These are phyloP conservation scores for Caenorhabditis sp. DNA, from an alignment of 2,888 invertebrate species.

Conservation along the genomic window DNA sequence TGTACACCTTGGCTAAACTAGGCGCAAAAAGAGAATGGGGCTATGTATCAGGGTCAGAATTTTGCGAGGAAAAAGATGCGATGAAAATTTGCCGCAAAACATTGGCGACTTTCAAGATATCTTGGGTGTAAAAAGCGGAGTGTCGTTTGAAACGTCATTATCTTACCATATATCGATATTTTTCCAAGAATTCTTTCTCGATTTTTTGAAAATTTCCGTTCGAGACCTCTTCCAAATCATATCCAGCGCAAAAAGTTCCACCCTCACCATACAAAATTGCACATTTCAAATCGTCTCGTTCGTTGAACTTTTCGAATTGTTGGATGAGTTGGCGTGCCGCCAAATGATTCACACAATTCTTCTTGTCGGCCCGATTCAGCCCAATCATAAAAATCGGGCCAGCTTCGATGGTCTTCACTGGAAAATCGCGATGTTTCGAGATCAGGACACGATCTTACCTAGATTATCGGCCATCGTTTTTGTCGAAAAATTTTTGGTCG, in stretches of 20 bases:
- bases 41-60: too few species aligned
- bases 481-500: too few species aligned
- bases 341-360: constrained; percentile 82
- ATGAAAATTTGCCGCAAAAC: too few species aligned
- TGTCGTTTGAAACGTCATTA: too few species aligned
- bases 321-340: constrained; percentile 75
- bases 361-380: constrained; percentile 84
- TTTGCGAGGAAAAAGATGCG: too few species aligned
- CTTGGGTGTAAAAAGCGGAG: too few species aligned
- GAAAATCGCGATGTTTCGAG: too few species aligned
- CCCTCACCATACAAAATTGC: constrained; percentile 82
- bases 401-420: constrained; percentile 21
- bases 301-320: constrained; percentile 82
- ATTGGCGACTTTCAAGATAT: too few species aligned
- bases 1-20: too few species aligned
- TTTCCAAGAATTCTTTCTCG: constrained; percentile 38
- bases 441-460: too few species aligned
- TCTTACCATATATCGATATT: constrained; percentile 52
- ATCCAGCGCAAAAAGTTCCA: constrained; percentile 86
- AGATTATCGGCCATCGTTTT: too few species aligned
- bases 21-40: too few species aligned
- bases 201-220: constrained; percentile 31
- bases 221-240: constrained; percentile 82
- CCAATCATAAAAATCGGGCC: constrained; percentile 75
- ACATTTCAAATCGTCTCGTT: constrained; percentile 78